Evolutionary conservation across 2,888 invertebrate species (phyloP), one percentile per base, ranked within the genome.

Genomic region (Netelia melanura): DNA sequence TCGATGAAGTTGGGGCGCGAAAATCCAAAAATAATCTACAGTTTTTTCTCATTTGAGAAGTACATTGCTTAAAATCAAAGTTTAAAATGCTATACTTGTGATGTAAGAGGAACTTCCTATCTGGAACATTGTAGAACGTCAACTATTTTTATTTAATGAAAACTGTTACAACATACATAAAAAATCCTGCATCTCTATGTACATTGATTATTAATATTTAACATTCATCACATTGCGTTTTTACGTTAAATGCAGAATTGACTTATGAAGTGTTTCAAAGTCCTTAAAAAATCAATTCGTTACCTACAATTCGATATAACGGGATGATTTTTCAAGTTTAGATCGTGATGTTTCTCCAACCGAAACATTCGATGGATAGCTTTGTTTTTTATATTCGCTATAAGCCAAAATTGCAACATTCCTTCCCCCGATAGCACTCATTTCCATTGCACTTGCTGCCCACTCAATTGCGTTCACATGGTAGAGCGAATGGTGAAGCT

Each of bases 361-460:
- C 14, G 48, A 43, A n/a, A 65, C 43, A 6, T 44, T 23, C 6
- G 38, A 5, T 38, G 38, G 38, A 8, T 38, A 6, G 1, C 5
- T 38, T 38, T 38, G 65, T 64, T 87, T n/a, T 52, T 48, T 67
- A 82, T 90, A 92, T 70, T 93, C 90, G 68, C 95, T 94, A 85
- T 93, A 91, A 0, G 95, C 94, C 64, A 96, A 91, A 71, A 95
- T 92, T 10, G 96, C 96, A 38, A 95, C 95, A 92, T 96, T 96
- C 89, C 95, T 94, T 2, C 95, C 96, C 61, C 94, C 95, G 83
- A 96, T 95, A 8, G 94, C 94, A 90, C 95, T 95, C 96, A 96
- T 96, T 93, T 96, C 96, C 95, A 96, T 96, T 0, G 96, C 96
- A 90, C 96, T 96, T 0, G 96, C 96, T 1, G 95, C 95, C 95